Base-by-base conservation (phyloP, 2,797 vertebrate genomes). In the Amphiprion clarkii region DNA sequence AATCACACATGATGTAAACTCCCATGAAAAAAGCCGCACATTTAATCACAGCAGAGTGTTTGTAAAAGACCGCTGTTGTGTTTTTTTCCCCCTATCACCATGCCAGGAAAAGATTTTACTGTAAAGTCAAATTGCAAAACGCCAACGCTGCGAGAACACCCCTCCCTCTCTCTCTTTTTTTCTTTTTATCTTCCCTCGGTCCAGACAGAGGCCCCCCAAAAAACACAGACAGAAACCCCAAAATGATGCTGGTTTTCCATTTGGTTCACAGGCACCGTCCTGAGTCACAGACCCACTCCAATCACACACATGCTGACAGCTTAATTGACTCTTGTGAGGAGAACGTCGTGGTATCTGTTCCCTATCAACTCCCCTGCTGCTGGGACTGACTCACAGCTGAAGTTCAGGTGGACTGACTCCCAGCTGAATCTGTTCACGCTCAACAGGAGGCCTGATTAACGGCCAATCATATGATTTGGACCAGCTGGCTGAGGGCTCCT, bases 211-310 rank as follows among this genome's bases (percentile, higher is more conserved):
- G 3, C 72, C 52, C 65, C 74, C 80, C 78, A 48, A n/a, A 63
- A 79, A 80, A 85, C 52, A 53, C 83, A 76, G 74, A 76, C 71
- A 19, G 42, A 81, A 68, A 46, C 67, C 84, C 74, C 42, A 1
- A 83, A 81, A 83, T 86, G 73, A 92, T 79, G 67, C 44, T 62
- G 74, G 25, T 85, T 92, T 92, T 92, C 89, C 86, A 83, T 84
- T 82, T 76, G 80, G 65, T 82, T 89, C 77, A 63, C 82, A 88
- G 78, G 77, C 85, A 77, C 78, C 39, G 23, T 74, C 82, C 77
- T 93, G 90, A 93, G 79, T 93, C 88, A 92, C 81, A 79, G 74
- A 67, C 70, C 29, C 0, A 23, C 60, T 85, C 56, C 81, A 66
- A 71, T 87, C 82, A 71, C 78, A 87, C 80, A 77, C 86, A 87